These are phyloP conservation scores for Vidua macroura DNA, from an alignment of 2,113 vertebrate genomes.

Conservation along the genomic window DNA sequence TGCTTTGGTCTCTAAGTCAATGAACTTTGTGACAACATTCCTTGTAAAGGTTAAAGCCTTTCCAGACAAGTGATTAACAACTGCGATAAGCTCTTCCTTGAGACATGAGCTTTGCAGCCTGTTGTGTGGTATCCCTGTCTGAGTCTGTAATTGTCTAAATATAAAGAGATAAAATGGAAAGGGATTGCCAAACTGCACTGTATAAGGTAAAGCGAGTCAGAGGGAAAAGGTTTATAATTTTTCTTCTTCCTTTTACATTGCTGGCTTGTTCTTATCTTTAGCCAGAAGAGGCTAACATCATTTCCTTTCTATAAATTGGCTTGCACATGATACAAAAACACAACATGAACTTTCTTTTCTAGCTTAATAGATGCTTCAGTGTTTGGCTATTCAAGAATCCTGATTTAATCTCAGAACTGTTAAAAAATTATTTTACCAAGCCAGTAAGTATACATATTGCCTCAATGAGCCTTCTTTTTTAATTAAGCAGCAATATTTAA, in stretches of 20 bases:
- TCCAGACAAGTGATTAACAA: neutral
- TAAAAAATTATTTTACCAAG: neutral
- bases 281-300: neutral
- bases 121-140: constrained; percentile 24
- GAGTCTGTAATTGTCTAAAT: constrained; percentile 25
- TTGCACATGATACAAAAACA: neutral
- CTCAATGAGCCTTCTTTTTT: neutral
- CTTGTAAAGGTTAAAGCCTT: neutral
- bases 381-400: neutral
- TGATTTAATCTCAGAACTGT: neutral
- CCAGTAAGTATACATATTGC: neutral
- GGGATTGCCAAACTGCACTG: neutral
- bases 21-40: constrained; percentile 4
- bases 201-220: neutral
- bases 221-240: constrained; percentile 21
- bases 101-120: neutral
- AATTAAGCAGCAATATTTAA: neutral
- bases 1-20: neutral
- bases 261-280: constrained; percentile 22
- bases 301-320: constrained; percentile 15
- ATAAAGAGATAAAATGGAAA: constrained; percentile 27
- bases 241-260: constrained; percentile 13
- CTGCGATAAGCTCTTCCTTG: neutral
- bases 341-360: neutral
- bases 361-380: neutral